phyloP scores from a whole-genome alignment of 2,113 vertebrate species.

The Aspiorhynchus laticeps region DNA sequence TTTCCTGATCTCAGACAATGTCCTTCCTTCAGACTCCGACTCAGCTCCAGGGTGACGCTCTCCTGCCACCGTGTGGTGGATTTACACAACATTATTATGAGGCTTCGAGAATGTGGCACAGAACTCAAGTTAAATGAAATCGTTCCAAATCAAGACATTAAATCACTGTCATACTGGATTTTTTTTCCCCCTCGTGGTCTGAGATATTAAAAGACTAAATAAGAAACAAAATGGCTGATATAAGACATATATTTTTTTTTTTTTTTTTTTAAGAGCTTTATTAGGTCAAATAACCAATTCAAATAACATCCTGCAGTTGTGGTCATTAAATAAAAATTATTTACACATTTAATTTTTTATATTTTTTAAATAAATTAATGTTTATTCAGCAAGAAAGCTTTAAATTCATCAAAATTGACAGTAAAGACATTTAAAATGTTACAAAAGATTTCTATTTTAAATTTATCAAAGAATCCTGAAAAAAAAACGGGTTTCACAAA shows the following conservation, averaged over 20 bases:
- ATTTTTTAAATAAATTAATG: too few relatives aligned
- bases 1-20: not conserved
- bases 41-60: not conserved
- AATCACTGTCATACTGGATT: not conserved
- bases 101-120: not conserved
- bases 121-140: not conserved
- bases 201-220: not conserved
- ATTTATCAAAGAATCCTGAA: not conserved
- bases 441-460: not conserved
- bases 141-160: not conserved
- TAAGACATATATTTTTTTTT: too few relatives aligned
- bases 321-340: not conserved
- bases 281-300: not conserved
- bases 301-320: too few relatives aligned
- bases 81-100: not conserved
- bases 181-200: not conserved
- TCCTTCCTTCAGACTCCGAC: not conserved
- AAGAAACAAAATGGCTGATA: not conserved
- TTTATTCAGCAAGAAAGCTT: not conserved
- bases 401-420: not conserved
- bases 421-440: not conserved
- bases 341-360: not conserved
- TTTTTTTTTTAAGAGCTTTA: too few relatives aligned
- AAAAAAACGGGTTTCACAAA: not conserved
- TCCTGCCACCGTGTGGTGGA: conserved; percentile 23